phyloP scores from a whole-genome alignment of 1,140 invertebrate species.

The Eubasilissa regina region DNA sequence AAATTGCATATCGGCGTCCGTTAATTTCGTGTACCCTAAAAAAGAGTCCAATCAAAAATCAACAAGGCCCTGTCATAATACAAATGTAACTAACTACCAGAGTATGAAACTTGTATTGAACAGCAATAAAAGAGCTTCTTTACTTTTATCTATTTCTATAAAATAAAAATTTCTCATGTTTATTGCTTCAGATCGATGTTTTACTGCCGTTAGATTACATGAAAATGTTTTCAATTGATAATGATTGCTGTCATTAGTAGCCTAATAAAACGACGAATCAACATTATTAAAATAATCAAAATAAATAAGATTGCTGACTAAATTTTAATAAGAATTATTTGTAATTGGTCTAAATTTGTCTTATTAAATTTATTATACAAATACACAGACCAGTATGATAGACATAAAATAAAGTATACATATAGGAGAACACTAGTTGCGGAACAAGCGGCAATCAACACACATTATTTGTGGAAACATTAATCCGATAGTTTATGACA shows the following conservation, averaged over 20 bases:
- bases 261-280: no score
- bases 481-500: no score
- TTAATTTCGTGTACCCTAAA: neutral
- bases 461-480: no score
- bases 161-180: conserved; percentile 16
- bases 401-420: no score
- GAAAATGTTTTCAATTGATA: conserved; percentile 22
- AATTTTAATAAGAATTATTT: no score
- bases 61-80: neutral
- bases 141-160: conserved; percentile 25
- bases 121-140: conserved; percentile 22
- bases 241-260: neutral
- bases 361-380: no score
- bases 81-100: neutral
- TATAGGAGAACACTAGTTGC: no score
- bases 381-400: no score
- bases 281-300: no score
- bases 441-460: no score
- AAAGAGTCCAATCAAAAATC: conserved; percentile 22
- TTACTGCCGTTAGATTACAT: conserved; percentile 26
- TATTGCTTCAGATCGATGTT: conserved; percentile 22
- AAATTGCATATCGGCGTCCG: conserved; percentile 16
- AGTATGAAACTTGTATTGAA: conserved; percentile 7
- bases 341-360: no score
- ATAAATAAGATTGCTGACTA: no score